Evolutionary conservation across 1,140 invertebrate species (phyloP), one percentile per base, ranked within the genome.

Genomic region (Atta colombica): DNA sequence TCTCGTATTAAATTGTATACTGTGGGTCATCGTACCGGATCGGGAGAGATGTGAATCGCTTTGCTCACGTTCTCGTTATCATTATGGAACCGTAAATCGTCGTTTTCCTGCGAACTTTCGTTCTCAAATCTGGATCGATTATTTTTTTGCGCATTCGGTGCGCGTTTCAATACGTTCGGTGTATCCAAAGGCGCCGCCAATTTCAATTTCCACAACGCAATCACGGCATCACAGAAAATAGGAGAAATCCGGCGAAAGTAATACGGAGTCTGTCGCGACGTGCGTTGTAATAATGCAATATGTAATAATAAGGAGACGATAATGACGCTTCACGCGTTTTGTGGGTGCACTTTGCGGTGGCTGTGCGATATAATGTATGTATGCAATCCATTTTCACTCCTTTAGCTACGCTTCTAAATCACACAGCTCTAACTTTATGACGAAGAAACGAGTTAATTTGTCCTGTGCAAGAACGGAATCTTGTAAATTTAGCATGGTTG

Each of bases 241-340:
- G 91, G 94, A 95, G 94, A 95, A 95, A 95, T 91, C 93, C 91
- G 85, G 90, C 87, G 92, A 94, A 95, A 94, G 93, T 93, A 92
- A 92, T 21, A 88, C 93, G 18, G 91, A 92, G 93, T 90, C 88
- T 87, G 89, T 51, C 77, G 5, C 14, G 28, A 21, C 31, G 85
- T 71, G 86, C 68, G 86, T 85, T 87, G 91, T 90, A 93, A 93
- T 93, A 92, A 90, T 86, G 89, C 86, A 74, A 90, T 88, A 84
- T 91, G 87, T 88, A 88, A 90, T 90, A 90, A 91, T 82, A 91
- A 88, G 77, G 66, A 72, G 85, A 84, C 77, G 82, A 92, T 92
- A 92, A 90, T 91, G 86, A 87, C 74, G 86, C 74, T 72, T 81
- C 85, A 66, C 16, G 31, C 72, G 8, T 31, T 65, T 71, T 55